Base-by-base conservation (phyloP, 2,113 vertebrate genomes). In the Cromileptes altivelis region DNA sequence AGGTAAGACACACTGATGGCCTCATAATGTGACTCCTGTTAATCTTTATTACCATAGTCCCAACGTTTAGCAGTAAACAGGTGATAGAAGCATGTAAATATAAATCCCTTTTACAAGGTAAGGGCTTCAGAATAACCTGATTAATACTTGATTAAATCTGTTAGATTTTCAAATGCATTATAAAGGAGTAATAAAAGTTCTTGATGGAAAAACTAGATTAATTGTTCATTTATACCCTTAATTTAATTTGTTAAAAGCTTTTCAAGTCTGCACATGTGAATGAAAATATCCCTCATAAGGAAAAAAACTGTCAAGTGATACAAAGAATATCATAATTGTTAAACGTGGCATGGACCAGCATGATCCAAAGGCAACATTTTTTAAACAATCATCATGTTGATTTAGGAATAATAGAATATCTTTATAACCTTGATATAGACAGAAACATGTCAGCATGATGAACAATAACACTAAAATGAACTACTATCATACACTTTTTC, bases 1-100 rank as follows among this genome's bases (percentile, higher is more conserved):
- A 99, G 95, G 96, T 96, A 70, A 94, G 93, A 71, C 30, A 6
- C 23, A 33, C 42, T 17, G 6, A 76, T 19, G 1, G 6, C 18
- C 60, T 74, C 6, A 7, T 74, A 23, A 81, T 18, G 3, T 47
- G 27, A 47, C 15, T 69, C 8, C 10, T 70, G 57, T 55, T 23
- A 30, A 37, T 62, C 30, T 15, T 42, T 37, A 37, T 37, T 37
- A 37, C 42, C 42, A 27, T 62, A 19, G 52, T 53, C 3, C 33
- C n/a, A 68, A 5, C 2, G 37, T 68, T 13, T 21, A 61, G 23
- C 68, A 14, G 18, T 42, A 63, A 47, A 47, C 13, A 2, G 19
- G 14, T 27, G 2, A 45, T 62, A 42, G 3, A 49, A 47, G 47
- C 17, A 27, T 67, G 4, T 15, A 57, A 40, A 50, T 58, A 11